Evolutionary conservation across 1,140 invertebrate species (phyloP), one percentile per base, ranked within the genome.

Genomic region (Megalonaias nervosa): DNA sequence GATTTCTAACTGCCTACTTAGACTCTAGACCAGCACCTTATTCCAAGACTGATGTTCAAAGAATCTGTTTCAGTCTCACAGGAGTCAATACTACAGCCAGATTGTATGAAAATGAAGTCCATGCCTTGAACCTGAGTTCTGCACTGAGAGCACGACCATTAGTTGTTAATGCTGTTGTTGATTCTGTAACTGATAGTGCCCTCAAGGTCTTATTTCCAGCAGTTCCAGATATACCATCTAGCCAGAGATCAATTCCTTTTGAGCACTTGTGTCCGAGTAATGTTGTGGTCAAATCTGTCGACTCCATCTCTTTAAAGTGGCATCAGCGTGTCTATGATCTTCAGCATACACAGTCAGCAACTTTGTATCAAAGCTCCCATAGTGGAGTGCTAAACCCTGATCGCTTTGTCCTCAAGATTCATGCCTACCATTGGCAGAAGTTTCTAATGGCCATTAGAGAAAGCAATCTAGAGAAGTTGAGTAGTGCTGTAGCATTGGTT

Each of bases 1-100:
- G 96, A 87, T 92, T 93, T 74, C 89, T 91, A n/a, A 87, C 86
- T 11, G 90, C 96, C 13, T 93, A 94, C 38, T 94, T 98, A 69
- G 95, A 84, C 31, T 56, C 74, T 14, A 65, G 69, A 26, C 61
- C 77, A 13, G 66, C 68, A 61, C 80, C 81, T 5, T 87, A 87
- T 66, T 81, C 62, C 57, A 31, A 70, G 26, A 56, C 66, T 5
- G 86, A 88, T 71, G 74, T 87, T 23, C 64, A 72, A 58, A 62
- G 67, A 14, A 60, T 88, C 2, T 87, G 85, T 60, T 31, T 12
- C 1, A 65, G 82, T n/a, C 26, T 75, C 16, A 83, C 76, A 26
- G 55, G 59, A 55, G 71, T 71, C 16, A 21, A 69, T 26, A 23
- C 21, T n/a, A 75, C 59, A 56, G 67, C 65, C 23, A 64, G 79